Base-by-base conservation (phyloP, 2,113 vertebrate genomes). In the Corythornis cristatus region DNA sequence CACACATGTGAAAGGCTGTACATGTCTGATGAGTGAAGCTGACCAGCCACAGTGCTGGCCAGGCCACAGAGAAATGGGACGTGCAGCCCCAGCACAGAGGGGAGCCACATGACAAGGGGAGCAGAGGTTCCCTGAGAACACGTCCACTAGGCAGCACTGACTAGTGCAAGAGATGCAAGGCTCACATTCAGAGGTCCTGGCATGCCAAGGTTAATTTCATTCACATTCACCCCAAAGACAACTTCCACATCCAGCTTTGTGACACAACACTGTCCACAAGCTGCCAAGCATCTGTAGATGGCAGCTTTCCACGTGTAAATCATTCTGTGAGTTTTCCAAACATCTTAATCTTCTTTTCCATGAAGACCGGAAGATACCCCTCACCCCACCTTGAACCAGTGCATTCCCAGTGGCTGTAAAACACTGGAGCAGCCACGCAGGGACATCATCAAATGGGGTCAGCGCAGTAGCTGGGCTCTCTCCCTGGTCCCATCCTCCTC, bases 261-360 rank as follows among this genome's bases (percentile, higher is more conserved):
- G 66, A 84, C 77, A 78, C 25, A 43, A 18, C 10, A 25, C 46
- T 40, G 83, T 62, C 86, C 74, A 66, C 53, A 67, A 48, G 77
- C 87, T 92, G 81, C 86, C 65, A 89, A 82, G 78, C 74, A 84
- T 74, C 66, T 76, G n/a, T 12, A 75, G 62, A 70, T 89, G 75
- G 85, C 92, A 95, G 83, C 40, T 93, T 91, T 82, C 94, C 85
- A 91, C 3, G 12, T 16, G 53, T 31, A 65, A 79, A 57, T 51
- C 48, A 17, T 46, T 51, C 64, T 61, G 60, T 64, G 57, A 93
- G 66, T 74, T 93, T 91, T 64, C 62, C 88, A 76, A 83, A 42
- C 15, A 53, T 37, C 66, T 57, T 12, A 73, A 2, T 65, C 45
- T 73, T 68, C 13, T 26, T 42, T 77, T 92, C 42, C 37, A 37